Conservation (phyloP, 2,113 vertebrate genomes). For the Nesospiza acunhae region DNA sequence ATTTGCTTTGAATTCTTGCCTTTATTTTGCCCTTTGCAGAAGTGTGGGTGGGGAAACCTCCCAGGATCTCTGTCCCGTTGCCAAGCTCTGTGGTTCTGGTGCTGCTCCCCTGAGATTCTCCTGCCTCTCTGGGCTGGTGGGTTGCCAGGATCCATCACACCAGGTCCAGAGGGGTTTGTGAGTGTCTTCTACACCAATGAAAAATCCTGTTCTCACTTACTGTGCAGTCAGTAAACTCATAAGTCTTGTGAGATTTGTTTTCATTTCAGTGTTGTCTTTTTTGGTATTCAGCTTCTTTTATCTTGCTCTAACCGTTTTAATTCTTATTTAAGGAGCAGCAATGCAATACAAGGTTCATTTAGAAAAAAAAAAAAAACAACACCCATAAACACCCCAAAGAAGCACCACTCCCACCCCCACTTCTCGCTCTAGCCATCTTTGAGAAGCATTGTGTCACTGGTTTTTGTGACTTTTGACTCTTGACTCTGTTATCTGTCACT, state of each 20-base stretch:
- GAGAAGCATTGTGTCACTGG: not conserved
- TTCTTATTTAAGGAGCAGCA: not conserved
- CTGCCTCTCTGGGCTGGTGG: not conserved
- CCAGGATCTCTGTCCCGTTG: not conserved
- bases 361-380: not conserved
- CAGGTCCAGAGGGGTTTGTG: not conserved
- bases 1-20: not conserved
- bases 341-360: not conserved
- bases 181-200: not conserved
- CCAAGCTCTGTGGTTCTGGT: fast-evolving
- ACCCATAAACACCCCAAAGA: not conserved
- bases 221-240: not conserved
- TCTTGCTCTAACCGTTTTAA: not conserved
- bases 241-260: not conserved
- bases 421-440: not conserved
- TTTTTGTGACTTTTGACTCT: not conserved
- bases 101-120: not conserved
- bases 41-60: not conserved
- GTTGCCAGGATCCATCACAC: not conserved
- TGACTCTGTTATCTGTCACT: not conserved
- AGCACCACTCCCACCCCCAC: fast-evolving
- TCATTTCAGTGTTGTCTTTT: not conserved
- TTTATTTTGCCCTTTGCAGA: not conserved
- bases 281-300: not conserved
- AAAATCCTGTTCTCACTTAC: not conserved